Evolutionary conservation across 2,888 invertebrate genomes (phyloP).

Genomic region (Hofmannophila pseudospretella): DNA sequence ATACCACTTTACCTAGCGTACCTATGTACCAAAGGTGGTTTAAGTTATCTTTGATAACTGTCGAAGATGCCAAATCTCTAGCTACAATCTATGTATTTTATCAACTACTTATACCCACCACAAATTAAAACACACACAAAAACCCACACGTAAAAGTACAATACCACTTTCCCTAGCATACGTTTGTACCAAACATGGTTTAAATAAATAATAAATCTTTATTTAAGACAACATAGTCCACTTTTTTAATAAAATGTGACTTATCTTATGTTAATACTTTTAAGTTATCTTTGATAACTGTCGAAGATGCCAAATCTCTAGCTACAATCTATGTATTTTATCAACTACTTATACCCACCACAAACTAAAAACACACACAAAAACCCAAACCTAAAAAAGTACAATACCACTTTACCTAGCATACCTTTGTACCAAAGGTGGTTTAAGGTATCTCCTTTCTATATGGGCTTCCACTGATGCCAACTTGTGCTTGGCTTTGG

Average conservation of each 20-base stretch:
- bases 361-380: constrained; percentile 1
- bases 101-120: neutral
- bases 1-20: constrained; percentile 57
- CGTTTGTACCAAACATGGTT: neutral
- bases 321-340: neutral
- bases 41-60: no score
- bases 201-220: no score
- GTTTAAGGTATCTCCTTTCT: constrained; percentile 94
- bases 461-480: constrained; percentile 92
- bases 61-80: no score
- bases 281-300: no score
- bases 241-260: no score
- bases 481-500: constrained; percentile 83
- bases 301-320: no score
- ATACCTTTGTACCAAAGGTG: constrained; percentile 86
- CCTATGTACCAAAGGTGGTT: constrained; percentile 89
- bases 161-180: neutral
- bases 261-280: no score
- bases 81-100: neutral
- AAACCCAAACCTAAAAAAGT: constrained; percentile 9
- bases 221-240: no score
- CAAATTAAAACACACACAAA: neutral
- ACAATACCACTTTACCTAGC: constrained; percentile 50
- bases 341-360: constrained; percentile 10
- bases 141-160: neutral